These are phyloP conservation scores for Corythornis cristatus DNA, from an alignment of 2,113 vertebrate genomes.

Conservation along the genomic window DNA sequence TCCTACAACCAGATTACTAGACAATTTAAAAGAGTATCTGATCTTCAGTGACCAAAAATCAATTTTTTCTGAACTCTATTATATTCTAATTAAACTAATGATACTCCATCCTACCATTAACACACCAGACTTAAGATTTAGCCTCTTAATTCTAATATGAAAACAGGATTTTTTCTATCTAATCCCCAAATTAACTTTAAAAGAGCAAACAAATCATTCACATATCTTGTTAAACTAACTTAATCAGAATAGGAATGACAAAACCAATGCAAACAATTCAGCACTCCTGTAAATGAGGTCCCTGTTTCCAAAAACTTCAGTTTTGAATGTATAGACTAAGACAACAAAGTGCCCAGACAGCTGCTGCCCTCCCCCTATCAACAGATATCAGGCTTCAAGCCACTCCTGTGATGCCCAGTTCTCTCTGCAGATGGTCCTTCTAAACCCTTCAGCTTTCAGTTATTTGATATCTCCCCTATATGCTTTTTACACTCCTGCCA, in stretches of 20 bases:
- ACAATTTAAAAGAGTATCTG: not conserved
- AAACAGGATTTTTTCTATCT: not conserved
- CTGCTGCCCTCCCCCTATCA: not conserved
- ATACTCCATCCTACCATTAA: not conserved
- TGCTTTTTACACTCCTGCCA: not conserved
- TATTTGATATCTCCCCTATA: not conserved
- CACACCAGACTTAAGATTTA: not conserved
- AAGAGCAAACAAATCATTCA: not conserved
- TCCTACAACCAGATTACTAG: not conserved
- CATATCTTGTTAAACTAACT: not conserved
- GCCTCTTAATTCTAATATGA: not conserved
- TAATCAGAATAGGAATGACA: not conserved
- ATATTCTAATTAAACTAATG: rapidly evolving
- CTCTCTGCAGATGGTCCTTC: not conserved
- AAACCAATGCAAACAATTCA: not conserved
- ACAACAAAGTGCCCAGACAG: not conserved
- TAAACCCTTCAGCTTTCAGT: not conserved
- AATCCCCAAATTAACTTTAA: not conserved
- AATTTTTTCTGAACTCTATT: not conserved
- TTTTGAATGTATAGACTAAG: not conserved
- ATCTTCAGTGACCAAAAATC: not conserved
- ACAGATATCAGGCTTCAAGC: not conserved
- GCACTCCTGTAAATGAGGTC: not conserved
- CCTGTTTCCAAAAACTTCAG: not conserved
- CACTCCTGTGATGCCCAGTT: not conserved